These are phyloP conservation scores for Gryon sp. DNA, from an alignment of 1,140 invertebrate genomes.

Conservation along the genomic window DNA sequence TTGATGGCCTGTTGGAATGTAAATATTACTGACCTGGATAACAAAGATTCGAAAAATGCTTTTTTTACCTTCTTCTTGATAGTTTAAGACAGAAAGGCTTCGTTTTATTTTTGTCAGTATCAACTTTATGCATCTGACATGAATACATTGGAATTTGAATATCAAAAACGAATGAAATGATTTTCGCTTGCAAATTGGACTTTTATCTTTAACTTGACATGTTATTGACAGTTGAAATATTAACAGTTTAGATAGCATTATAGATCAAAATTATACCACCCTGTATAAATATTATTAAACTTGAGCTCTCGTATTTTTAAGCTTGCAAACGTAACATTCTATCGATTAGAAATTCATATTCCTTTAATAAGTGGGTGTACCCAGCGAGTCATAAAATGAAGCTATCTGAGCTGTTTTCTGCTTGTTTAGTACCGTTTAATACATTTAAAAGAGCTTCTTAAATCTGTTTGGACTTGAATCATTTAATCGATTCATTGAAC, in stretches of 20 bases:
- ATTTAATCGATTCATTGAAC: background rate
- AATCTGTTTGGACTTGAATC: background rate
- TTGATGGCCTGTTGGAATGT: slow-evolving; percentile 49
- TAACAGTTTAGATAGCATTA: slow-evolving; percentile 19
- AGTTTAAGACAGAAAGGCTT: slow-evolving; percentile 30
- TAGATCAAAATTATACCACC: too few species aligned
- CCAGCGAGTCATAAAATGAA: background rate
- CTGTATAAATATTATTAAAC: background rate
- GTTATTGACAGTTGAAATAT: slow-evolving; percentile 18
- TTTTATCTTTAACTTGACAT: slow-evolving; percentile 16
- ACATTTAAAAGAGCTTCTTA: slow-evolving; percentile 13
- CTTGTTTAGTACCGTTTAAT: slow-evolving; percentile 11
- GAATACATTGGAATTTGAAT: slow-evolving; percentile 30
- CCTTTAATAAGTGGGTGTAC: slow-evolving; percentile 10
- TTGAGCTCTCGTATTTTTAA: background rate
- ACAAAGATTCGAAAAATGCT: slow-evolving; percentile 33
- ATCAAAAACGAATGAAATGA: slow-evolving; percentile 6
- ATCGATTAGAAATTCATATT: slow-evolving; percentile 32
- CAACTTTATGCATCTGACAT: slow-evolving; percentile 29
- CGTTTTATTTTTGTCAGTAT: slow-evolving; percentile 45
- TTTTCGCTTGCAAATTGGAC: slow-evolving; percentile 15
- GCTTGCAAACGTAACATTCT: slow-evolving; percentile 2
- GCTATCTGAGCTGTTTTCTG: slow-evolving; percentile 7
- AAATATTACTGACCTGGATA: slow-evolving; percentile 61
- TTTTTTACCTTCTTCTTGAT: slow-evolving; percentile 13